A percentile compares a stretch with the other conserved stretches of the same genome.
phyloP scores from a whole-genome alignment of 2,888 invertebrate genomes.

The Nycteola revayana region DNA sequence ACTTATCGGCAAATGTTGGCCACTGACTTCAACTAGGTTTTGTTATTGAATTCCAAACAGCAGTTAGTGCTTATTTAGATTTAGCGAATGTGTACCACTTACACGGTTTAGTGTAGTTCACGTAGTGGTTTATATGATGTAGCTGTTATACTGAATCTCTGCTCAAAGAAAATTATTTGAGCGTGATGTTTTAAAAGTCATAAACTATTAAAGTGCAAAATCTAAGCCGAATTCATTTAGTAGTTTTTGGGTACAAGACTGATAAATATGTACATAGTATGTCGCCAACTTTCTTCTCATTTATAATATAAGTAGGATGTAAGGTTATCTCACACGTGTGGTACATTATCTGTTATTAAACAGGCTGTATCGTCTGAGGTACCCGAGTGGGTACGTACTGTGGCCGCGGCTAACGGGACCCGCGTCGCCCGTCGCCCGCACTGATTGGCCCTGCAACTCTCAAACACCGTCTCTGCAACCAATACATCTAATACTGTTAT shows the following conservation, averaged over 20 bases:
- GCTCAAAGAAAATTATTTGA: too few relatives aligned
- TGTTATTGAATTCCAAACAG: slow-evolving; percentile 38
- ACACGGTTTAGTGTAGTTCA: slow-evolving; percentile 21
- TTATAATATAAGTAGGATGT: slow-evolving; percentile 15
- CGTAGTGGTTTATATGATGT: slow-evolving; percentile 12
- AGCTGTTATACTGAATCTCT: slow-evolving; percentile 26
- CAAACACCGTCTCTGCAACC: slow-evolving; percentile 67
- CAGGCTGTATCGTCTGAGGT: slow-evolving; percentile 59
- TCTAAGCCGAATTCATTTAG: too few relatives aligned
- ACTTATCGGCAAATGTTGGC: slow-evolving; percentile 55
- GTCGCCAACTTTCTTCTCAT: too few relatives aligned
- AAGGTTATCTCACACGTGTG: slow-evolving; percentile 50
- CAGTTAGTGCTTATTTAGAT: slow-evolving; percentile 31
- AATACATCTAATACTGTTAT: slow-evolving; percentile 77
- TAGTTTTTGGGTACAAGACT: too few relatives aligned
- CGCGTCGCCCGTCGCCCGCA: slow-evolving; percentile 40
- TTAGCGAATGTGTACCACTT: slow-evolving; percentile 30
- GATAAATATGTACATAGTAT: too few relatives aligned
- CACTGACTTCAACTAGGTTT: slow-evolving; percentile 33
- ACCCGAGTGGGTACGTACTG: slow-evolving; percentile 45
- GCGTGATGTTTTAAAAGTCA: too few relatives aligned
- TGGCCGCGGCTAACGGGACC: slow-evolving; percentile 63
- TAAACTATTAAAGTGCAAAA: too few relatives aligned
- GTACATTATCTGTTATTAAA: slow-evolving; percentile 60
- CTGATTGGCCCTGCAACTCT: slow-evolving; percentile 66